Conservation (phyloP, 2,888 invertebrate species). For the Dryobotodes eremita region DNA sequence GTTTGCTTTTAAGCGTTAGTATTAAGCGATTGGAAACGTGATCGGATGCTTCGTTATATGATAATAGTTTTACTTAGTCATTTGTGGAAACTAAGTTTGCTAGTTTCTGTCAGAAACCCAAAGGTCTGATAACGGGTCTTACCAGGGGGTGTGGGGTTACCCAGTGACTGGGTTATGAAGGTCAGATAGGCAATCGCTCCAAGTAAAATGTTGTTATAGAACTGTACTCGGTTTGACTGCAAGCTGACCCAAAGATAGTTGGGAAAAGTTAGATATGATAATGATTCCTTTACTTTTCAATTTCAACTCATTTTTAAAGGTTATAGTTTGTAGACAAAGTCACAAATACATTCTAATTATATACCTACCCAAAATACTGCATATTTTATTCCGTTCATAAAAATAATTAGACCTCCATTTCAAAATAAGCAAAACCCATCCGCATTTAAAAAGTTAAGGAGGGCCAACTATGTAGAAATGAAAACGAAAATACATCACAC, state of each 20-base stretch:
- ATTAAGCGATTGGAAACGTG: background rate
- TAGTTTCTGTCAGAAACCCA: background rate
- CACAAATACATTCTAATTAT: background rate
- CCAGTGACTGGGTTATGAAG: background rate
- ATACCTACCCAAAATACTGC: background rate
- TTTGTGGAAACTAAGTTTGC: background rate
- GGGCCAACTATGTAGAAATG: background rate
- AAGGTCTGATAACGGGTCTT: background rate
- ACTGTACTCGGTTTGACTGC: background rate
- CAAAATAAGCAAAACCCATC: background rate
- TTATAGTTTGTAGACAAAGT: background rate
- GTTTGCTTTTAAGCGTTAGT: slow-evolving; percentile 22
- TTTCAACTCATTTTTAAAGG: background rate
- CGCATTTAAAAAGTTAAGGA: background rate
- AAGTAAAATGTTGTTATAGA: background rate
- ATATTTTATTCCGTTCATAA: background rate
- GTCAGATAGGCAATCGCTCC: background rate
- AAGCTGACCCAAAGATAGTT: background rate
- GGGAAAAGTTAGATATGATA: background rate
- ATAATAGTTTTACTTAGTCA: background rate
- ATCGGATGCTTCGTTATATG: background rate
- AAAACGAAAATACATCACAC: slow-evolving; percentile 25
- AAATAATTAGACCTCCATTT: background rate
- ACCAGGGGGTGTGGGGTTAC: background rate
- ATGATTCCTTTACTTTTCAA: too few species aligned